Evolutionary conservation across 2,113 vertebrate genomes (phyloP), one percentile per base, ranked within the genome.

Genomic region (Sinocyclocheilus anophthalmus): DNA sequence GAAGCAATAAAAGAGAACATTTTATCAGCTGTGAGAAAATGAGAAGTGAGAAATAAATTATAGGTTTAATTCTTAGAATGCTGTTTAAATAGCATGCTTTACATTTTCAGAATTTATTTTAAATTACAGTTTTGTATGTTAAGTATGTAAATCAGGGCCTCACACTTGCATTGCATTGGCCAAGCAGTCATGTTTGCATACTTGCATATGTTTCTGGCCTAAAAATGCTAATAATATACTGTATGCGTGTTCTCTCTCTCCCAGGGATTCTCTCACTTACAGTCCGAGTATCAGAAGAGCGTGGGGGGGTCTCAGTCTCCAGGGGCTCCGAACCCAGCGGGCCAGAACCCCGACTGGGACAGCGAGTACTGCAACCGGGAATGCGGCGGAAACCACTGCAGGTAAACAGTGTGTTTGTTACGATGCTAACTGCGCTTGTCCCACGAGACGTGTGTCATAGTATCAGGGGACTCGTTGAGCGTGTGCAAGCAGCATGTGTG

Each of bases 381-480:
- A 94, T 99, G 98, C 83, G 96, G 97, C 92, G 95, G 97, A 91
- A 97, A 95, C 95, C 96, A 98, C 92, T 98, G 98, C 97, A 98
- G 97, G 98, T 97, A 84, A 94, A 84, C 79, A 82, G 39, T 22
- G 85, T 65, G 33, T 76, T 33, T 76, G 50, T 76, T 75, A 48
- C 16, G 1, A 16, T 20, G 24, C 33, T 10, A 77, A 45, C 42
- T 42, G 13, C 3, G 33, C n/a, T 63, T 45, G 79, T 81, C 61
- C n/a, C 61, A 24, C 26, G 79, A 50, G 79, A 81, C 61, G 3
- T n/a, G 16, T n/a, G 33, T 24, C 59, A 18, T 4, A 33, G 79
- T 48, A 30, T 67, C 79, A 42, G 79, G 59, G 59, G 37, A 77
- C 39, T 65, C 6, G 4, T 18, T 22, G 18, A 72, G 69, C 33